Evolutionary conservation across 1,140 invertebrate species (phyloP), one percentile per base, ranked within the genome.

Genomic region (Bombyx mandarina): DNA sequence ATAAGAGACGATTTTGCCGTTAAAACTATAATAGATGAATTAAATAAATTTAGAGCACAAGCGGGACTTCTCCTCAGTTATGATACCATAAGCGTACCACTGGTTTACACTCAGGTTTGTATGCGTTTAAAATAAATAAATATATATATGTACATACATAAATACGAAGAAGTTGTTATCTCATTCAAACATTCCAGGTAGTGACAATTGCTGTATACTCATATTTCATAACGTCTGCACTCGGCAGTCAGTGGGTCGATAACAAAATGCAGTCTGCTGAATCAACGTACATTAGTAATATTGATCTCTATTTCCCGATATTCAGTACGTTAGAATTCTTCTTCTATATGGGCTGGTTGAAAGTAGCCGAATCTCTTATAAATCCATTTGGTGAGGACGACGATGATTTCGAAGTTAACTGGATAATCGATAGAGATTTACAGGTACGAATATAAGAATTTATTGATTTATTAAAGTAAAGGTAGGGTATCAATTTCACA

Each of bases 351-450:
- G 96, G 95, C n/a, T 97, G 95, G 95, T 84, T 97, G 35, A 97
- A 97, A 89, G 94, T 96, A 44, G 94, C 94, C 1, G 95, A 96
- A 79, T 92, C 92, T 18, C 82, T 96, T 26, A 94, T 96, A 42
- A 96, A 96, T 81, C 95, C 95, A 0, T 98, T 97, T 75, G 96
- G 96, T 1, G 95, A 97, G 86, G 96, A 98, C 72, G 96, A 97
- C 69, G 96, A 97, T 70, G 90, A 91, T 66, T 91, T 91, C 62
- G 90, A 92, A 89, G 90, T 92, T 0, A 97, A 96, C 73, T 97
- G 95, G 95, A 92, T 97, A 75, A 93, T 97, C 49, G 96, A 97
- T 77, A 91, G 95, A 73, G 95, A 96, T 89, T 87, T 96, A 45
- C 93, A 96, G 86, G 92, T 93, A 35, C 26, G 26, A 35, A 35